phyloP scores from a whole-genome alignment of 2,113 vertebrate species.

The Todiramphus saurophagus region DNA sequence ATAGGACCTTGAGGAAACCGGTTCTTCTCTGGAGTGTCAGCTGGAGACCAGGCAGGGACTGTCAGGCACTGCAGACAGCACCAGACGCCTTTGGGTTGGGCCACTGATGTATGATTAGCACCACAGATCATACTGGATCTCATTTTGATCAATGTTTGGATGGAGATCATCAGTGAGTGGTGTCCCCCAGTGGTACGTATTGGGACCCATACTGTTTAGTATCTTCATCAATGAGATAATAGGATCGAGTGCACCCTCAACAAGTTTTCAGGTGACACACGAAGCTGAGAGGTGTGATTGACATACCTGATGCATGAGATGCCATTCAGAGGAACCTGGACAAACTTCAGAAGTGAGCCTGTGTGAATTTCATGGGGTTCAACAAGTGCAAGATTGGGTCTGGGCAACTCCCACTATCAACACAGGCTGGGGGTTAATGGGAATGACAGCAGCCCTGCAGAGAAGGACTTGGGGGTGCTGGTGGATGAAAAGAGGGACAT shows the following conservation, averaged over 20 bases:
- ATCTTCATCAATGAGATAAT: not conserved
- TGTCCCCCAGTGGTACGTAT: not conserved
- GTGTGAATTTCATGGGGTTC: not conserved
- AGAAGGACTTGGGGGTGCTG: not conserved
- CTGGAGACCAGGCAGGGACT: not conserved
- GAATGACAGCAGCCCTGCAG: not conserved
- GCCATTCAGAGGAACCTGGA: not conserved
- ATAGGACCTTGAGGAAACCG: not conserved
- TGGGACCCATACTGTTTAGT: not conserved
- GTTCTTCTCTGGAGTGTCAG: not conserved
- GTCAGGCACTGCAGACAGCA: not conserved
- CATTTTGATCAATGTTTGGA: not conserved
- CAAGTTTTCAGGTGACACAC: not conserved
- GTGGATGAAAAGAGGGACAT: not conserved
- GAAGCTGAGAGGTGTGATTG: not conserved
- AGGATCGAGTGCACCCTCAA: not conserved
- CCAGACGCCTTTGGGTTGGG: not conserved
- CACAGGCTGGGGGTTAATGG: not conserved
- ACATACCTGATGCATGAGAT: too few relatives aligned
- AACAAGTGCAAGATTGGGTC: not conserved
- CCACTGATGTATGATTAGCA: not conserved
- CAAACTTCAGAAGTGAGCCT: not conserved
- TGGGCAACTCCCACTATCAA: not conserved
- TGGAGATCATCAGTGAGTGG: not conserved
- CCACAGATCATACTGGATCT: not conserved